Conservation (phyloP, 2,113 vertebrate species). For the Tragelaphus scriptus region DNA sequence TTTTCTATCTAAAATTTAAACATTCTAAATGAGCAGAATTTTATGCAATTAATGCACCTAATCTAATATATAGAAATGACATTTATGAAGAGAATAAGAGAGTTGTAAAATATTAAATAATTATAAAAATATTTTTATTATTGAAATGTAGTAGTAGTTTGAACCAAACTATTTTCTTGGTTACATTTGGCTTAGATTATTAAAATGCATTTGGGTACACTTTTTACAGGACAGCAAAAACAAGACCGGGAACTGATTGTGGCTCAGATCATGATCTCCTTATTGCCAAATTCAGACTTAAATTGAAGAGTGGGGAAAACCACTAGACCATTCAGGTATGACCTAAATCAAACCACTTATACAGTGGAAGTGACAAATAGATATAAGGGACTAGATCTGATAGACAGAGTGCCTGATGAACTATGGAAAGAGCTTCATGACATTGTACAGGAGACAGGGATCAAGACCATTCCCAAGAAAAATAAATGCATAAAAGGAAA, state of each 20-base stretch:
- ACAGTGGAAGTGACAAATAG: not conserved
- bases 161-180: not conserved
- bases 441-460: not conserved
- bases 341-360: not conserved
- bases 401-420: not conserved
- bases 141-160: not conserved
- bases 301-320: not conserved
- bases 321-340: not conserved
- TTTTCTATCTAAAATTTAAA: not conserved
- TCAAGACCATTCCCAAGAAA: not conserved
- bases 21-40: not conserved
- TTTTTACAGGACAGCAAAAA: not conserved
- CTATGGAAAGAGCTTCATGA: not conserved
- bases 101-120: not conserved
- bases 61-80: not conserved
- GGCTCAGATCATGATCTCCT: not conserved
- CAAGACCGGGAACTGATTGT: not conserved
- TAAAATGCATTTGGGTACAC: not conserved
- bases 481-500: not conserved
- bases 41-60: not conserved
- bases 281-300: not conserved
- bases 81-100: not conserved
- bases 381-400: not conserved
- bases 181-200: not conserved
- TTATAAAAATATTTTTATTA: not conserved